Conservation (phyloP, 1,140 invertebrate genomes). For the Phymastichus coffea region DNA sequence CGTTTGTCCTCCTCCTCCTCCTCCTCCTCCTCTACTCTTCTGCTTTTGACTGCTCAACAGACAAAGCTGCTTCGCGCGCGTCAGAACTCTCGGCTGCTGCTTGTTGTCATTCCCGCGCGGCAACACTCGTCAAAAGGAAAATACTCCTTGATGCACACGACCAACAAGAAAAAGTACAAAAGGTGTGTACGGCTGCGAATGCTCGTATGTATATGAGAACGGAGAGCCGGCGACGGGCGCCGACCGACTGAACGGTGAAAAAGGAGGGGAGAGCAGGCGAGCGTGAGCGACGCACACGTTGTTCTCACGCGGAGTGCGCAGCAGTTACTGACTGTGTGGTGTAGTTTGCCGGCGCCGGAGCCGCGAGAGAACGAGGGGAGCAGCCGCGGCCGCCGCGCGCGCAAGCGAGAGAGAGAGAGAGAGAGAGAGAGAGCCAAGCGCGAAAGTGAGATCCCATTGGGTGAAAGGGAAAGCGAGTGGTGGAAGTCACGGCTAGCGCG, state of each 20-base stretch:
- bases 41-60: not conserved
- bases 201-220: too few species aligned
- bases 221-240: too few species aligned
- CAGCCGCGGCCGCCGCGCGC: not conserved
- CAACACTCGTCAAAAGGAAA: not conserved
- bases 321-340: slow-evolving; percentile 42
- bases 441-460: slow-evolving; percentile 58
- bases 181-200: too few species aligned
- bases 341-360: slow-evolving; percentile 37
- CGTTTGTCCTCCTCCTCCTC: not conserved
- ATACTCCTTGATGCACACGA: too few species aligned
- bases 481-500: slow-evolving; percentile 56
- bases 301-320: slow-evolving; percentile 48
- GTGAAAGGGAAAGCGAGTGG: slow-evolving; percentile 57
- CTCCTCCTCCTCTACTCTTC: not conserved
- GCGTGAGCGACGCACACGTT: too few species aligned
- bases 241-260: too few species aligned
- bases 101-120: not conserved
- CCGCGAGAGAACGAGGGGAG: slow-evolving; percentile 17
- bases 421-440: slow-evolving; percentile 54
- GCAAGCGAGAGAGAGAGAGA: too few species aligned
- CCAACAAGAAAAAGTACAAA: too few species aligned
- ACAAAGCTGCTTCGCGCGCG: not conserved
- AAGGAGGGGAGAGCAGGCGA: too few species aligned
- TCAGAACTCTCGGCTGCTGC: not conserved